A percentile compares a stretch with the other conserved stretches of the same genome.
Conservation (phyloP, 2,888 invertebrate species). For the Parnassius orleans region DNA sequence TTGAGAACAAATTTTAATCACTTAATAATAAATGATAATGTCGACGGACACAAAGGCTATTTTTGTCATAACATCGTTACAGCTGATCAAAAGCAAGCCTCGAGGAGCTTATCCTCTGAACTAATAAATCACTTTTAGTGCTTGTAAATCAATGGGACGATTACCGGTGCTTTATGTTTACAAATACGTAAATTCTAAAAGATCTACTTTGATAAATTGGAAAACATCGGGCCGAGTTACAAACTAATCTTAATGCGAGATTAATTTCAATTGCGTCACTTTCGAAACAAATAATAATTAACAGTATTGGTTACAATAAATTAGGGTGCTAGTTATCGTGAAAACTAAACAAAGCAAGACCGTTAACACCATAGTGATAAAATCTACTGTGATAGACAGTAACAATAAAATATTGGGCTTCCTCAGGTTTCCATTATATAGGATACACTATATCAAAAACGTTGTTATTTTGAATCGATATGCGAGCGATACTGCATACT, state of each 20-base stretch:
- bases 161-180: conserved; percentile 5
- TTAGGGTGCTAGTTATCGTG: background rate
- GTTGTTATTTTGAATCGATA: no score
- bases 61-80: background rate
- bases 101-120: background rate
- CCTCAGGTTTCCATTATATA: no score
- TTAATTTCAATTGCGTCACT: background rate
- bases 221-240: background rate
- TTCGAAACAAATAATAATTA: background rate
- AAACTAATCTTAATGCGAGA: background rate
- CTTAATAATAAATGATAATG: no score
- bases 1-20: no score
- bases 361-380: no score
- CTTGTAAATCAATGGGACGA: conserved; percentile 8
- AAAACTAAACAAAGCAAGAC: background rate
- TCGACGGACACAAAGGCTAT: background rate
- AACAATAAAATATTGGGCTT: no score
- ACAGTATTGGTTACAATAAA: no score
- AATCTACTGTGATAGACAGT: no score
- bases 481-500: no score
- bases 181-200: background rate
- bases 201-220: background rate
- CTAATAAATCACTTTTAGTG: conserved; percentile 11
- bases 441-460: no score
- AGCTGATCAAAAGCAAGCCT: conserved; percentile 1